Conservation (phyloP, 2,113 vertebrate species). For the Malaclemys terrapin region DNA sequence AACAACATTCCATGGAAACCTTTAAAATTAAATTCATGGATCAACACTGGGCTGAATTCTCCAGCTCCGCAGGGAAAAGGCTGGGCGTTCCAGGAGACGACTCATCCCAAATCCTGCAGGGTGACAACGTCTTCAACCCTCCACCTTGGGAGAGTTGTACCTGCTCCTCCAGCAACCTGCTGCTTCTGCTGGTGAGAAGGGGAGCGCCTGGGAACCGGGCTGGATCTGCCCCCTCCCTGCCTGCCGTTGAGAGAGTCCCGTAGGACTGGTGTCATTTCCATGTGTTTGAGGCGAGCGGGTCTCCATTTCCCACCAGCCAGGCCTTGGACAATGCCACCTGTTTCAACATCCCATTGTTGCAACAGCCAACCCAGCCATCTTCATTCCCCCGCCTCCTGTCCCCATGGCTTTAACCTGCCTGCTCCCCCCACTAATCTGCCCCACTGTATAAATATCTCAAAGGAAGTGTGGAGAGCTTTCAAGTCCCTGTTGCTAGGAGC, state of each 20-base stretch:
- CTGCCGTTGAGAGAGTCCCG: neutral
- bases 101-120: neutral
- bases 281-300: neutral
- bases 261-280: neutral
- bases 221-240: neutral
- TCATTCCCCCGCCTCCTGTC: neutral
- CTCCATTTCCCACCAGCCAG: neutral
- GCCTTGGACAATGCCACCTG: neutral
- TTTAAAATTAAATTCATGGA: neutral
- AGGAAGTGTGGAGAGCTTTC: conserved; percentile 2
- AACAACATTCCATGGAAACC: neutral
- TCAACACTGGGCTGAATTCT: neutral
- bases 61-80: neutral
- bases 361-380: neutral
- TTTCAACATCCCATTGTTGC: fast-evolving
- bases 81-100: neutral
- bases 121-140: neutral
- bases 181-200: neutral
- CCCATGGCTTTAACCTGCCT: neutral
- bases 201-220: neutral
- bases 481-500: conserved; percentile 25
- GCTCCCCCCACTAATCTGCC: neutral
- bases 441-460: neutral
- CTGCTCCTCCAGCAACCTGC: neutral
- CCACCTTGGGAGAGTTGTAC: neutral